phyloP scores from a whole-genome alignment of 2,113 vertebrate species.

The Engystomops pustulosus region DNA sequence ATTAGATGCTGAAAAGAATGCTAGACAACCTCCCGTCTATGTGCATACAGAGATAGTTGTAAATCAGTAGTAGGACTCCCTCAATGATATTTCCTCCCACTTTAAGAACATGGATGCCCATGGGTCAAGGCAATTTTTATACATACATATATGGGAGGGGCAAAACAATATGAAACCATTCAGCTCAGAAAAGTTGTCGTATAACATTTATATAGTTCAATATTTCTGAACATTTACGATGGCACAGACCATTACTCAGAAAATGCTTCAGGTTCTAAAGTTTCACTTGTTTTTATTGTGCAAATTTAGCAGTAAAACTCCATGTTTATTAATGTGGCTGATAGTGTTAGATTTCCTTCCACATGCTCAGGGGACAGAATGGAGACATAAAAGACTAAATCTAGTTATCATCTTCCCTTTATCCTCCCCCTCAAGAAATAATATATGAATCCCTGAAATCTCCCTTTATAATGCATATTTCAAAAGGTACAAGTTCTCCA shows the following conservation, averaged over 20 bases:
- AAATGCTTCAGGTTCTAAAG: neutral
- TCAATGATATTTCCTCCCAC: too few relatives aligned
- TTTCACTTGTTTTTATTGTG: slow-evolving; percentile 24
- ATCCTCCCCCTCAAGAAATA: slow-evolving; percentile 10
- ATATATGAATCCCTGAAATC: neutral
- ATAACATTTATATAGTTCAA: neutral
- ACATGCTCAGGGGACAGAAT: slow-evolving; percentile 29
- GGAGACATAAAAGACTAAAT: slow-evolving; percentile 17
- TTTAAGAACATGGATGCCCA: too few relatives aligned
- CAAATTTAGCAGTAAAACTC: neutral
- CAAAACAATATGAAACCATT: neutral
- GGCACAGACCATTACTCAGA: neutral
- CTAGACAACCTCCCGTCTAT: too few relatives aligned
- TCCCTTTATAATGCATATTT: slow-evolving; percentile 18
- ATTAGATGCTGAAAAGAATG: too few relatives aligned
- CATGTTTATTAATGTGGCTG: slow-evolving; percentile 35
- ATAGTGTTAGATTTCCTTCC: neutral
- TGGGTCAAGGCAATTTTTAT: too few relatives aligned
- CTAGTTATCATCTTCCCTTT: neutral
- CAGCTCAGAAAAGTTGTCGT: neutral
- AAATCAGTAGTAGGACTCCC: too few relatives aligned
- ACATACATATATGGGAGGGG: too few relatives aligned
- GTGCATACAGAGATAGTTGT: too few relatives aligned
- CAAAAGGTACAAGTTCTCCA: slow-evolving; percentile 23
- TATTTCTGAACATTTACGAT: neutral